These are phyloP conservation scores for Sebastes alutus DNA, from an alignment of 2,797 vertebrate genomes.

Conservation along the genomic window DNA sequence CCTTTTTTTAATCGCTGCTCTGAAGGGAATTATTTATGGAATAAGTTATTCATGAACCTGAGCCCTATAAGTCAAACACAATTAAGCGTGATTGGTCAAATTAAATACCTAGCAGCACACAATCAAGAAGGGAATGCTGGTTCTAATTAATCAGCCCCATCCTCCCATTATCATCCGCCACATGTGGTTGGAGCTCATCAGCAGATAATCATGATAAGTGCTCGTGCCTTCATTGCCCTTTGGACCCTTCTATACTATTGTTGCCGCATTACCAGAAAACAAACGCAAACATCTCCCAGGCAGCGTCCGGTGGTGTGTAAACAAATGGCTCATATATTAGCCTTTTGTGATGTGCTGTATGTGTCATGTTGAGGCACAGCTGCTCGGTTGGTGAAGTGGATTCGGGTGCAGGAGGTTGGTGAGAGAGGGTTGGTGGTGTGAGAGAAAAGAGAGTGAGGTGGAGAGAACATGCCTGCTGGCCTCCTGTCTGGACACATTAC, in stretches of 20 bases:
- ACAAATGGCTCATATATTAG: constrained; percentile 15
- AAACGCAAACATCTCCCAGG: constrained; percentile 28
- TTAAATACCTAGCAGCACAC: constrained; percentile 62
- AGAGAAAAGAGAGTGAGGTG: constrained; percentile 33
- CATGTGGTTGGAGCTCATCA: constrained; percentile 48
- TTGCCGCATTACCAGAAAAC: not conserved
- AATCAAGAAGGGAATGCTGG: constrained; percentile 42
- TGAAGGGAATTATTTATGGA: constrained; percentile 46
- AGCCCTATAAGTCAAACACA: constrained; percentile 57
- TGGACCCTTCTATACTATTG: constrained; percentile 1
- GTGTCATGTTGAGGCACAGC: constrained; percentile 30
- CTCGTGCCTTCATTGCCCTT: constrained; percentile 22
- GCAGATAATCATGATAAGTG: constrained; percentile 34
- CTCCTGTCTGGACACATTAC: constrained; percentile 78
- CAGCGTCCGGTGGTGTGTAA: constrained; percentile 12
- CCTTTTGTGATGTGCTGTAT: not conserved
- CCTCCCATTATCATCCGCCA: constrained; percentile 45
- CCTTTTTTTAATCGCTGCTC: constrained; percentile 34
- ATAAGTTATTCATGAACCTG: constrained; percentile 66
- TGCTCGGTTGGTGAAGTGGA: constrained; percentile 27
- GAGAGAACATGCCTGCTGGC: constrained; percentile 73
- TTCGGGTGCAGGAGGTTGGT: constrained; percentile 20
- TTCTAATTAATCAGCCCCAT: constrained; percentile 57
- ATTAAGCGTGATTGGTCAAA: constrained; percentile 69
- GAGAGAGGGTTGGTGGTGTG: constrained; percentile 12